These are phyloP conservation scores for Sardina pilchardus DNA, from an alignment of 2,113 vertebrate species.

Conservation along the genomic window DNA sequence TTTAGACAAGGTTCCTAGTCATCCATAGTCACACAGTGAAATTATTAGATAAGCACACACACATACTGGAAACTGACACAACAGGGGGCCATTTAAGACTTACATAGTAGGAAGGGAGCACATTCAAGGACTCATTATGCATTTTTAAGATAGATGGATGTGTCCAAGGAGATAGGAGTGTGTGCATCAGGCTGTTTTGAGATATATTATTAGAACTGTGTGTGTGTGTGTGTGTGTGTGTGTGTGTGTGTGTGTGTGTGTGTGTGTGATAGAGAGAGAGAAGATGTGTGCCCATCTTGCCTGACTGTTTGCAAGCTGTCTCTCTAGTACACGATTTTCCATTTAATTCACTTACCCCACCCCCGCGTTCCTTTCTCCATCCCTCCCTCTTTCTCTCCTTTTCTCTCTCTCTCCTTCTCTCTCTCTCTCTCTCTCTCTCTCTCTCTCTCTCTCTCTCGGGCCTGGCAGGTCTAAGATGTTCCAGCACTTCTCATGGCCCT, in stretches of 20 bases:
- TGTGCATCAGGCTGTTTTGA: neutral
- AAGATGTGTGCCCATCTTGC: neutral
- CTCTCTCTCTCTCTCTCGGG: neutral
- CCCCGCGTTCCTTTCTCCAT: neutral
- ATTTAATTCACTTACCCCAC: neutral
- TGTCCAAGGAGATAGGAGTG: neutral
- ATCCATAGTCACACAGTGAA: neutral
- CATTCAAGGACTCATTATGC: neutral
- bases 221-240: constrained; percentile 1
- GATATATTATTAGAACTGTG: neutral
- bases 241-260: neutral
- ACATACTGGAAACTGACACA: neutral
- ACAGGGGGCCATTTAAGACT: neutral
- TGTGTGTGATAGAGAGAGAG: neutral
- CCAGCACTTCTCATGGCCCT: neutral
- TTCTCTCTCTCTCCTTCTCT: neutral
- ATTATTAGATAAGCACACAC: neutral
- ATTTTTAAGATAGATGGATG: neutral
- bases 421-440: neutral
- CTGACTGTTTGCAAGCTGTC: constrained; percentile 10
- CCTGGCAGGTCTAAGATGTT: neutral
- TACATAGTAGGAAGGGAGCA: neutral
- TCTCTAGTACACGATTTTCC: neutral
- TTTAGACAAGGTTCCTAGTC: neutral
- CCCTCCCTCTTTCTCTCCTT: neutral